phyloP scores from a whole-genome alignment of 2,113 vertebrate species.

The Orthonyx spaldingii region DNA sequence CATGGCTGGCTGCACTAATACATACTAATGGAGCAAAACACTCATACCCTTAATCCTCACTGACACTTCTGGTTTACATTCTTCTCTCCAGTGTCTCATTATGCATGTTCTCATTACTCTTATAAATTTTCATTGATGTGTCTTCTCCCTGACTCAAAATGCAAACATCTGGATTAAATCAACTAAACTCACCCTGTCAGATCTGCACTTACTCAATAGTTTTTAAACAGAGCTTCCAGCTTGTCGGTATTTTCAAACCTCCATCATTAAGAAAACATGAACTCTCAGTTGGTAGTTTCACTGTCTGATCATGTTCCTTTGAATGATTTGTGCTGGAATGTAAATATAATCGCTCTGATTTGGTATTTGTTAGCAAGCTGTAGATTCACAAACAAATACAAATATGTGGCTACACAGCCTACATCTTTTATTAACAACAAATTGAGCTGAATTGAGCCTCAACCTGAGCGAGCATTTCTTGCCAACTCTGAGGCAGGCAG shows the following conservation, averaged over 20 bases:
- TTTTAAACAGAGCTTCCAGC: background rate
- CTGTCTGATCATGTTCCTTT: background rate
- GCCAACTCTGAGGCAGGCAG: background rate
- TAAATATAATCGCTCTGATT: background rate
- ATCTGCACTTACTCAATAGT: background rate
- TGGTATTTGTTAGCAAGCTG: background rate
- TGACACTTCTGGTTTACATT: conserved; percentile 25
- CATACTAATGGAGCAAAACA: conserved; percentile 20
- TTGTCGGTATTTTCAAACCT: background rate
- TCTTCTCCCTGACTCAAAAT: conserved; percentile 26
- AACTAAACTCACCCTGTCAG: conserved; percentile 15
- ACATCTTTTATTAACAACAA: background rate
- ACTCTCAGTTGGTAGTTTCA: background rate
- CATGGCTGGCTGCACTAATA: conserved; percentile 19
- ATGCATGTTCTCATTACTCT: background rate
- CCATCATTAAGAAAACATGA: background rate
- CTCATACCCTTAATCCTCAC: background rate
- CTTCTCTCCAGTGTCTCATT: conserved; percentile 41
- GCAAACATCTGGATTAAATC: conserved; percentile 48
- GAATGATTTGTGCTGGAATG: background rate
- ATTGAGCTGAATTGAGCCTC: background rate
- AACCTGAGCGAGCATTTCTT: background rate
- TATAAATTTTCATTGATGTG: conserved; percentile 35
- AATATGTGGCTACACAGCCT: background rate
- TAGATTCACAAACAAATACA: background rate